Evolutionary conservation across 2,113 vertebrate genomes (phyloP).

Genomic region (Rattus norvegicus): DNA sequence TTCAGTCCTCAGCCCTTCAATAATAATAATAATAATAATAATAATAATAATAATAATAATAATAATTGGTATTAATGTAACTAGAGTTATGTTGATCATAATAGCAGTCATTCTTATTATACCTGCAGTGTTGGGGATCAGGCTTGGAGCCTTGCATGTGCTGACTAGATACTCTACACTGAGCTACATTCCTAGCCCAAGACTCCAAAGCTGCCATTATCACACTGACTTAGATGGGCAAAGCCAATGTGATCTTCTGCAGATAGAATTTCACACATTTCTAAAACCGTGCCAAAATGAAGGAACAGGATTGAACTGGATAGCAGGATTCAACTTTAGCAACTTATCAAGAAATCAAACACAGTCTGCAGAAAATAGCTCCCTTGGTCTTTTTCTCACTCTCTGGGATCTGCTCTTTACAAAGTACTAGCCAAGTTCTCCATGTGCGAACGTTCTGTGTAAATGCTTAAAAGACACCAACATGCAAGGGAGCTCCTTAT

Average conservation of each 20-base stretch:
- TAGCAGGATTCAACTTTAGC: not conserved
- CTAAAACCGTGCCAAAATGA: not conserved
- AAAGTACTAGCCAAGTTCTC: not conserved
- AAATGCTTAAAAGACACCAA: not conserved
- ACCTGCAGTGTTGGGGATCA: not conserved
- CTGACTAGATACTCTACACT: not conserved
- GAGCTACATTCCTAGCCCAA: not conserved
- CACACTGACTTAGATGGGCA: not conserved
- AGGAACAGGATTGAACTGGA: not conserved
- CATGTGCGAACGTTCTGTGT: not conserved
- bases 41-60: not conserved
- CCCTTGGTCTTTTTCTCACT: not conserved
- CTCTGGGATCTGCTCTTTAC: not conserved
- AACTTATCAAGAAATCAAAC: not conserved
- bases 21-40: not conserved
- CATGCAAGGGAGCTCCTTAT: constrained; percentile 78
- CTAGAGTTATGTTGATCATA: not conserved
- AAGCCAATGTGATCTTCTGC: constrained; percentile 3
- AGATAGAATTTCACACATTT: constrained; percentile 9
- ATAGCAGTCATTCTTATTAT: not conserved
- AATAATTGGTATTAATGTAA: not conserved
- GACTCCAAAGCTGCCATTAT: not conserved
- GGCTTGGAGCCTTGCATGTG: not conserved
- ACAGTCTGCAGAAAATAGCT: not conserved
- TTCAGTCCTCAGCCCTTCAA: not conserved